Conservation (phyloP, 1,140 invertebrate genomes). For the Varroa destructor region DNA sequence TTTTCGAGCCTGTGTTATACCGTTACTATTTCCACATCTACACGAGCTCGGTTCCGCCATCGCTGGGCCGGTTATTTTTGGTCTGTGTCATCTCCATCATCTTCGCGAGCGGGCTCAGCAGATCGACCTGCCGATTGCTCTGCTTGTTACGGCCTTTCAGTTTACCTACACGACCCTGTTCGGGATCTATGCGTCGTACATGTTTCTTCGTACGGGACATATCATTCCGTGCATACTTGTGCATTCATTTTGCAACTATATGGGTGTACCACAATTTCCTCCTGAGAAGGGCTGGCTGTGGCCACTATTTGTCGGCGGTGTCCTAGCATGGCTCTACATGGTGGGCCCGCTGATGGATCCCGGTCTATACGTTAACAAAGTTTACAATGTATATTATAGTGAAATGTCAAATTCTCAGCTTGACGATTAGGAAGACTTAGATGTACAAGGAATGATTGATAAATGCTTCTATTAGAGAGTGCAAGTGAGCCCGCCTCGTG, state of each 20-base stretch:
- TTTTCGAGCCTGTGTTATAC: constrained; percentile 12
- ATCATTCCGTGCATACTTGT: constrained; percentile 19
- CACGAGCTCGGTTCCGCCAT: constrained; percentile 7
- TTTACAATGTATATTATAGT: background rate
- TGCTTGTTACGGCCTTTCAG: background rate
- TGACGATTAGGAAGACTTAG: background rate
- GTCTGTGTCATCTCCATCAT: constrained; percentile 13
- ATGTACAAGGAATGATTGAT: background rate
- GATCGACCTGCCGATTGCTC: background rate
- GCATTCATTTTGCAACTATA: constrained; percentile 24
- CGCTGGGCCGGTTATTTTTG: constrained; percentile 3
- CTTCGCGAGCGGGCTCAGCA: background rate
- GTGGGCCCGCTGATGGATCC: background rate
- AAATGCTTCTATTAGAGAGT: background rate
- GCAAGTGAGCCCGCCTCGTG: background rate
- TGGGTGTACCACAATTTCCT: constrained; percentile 6
- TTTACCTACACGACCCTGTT: constrained; percentile 17
- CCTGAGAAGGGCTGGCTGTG: constrained; percentile 6
- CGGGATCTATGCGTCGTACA: constrained; percentile 19
- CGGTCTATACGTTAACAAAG: background rate
- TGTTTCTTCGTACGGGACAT: constrained; percentile 11
- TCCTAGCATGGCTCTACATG: background rate
- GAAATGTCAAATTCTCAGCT: background rate
- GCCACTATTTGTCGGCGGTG: background rate
- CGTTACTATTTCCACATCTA: constrained; percentile 14